These are phyloP conservation scores for Prorops nasuta DNA, from an alignment of 1,140 invertebrate genomes.

Conservation along the genomic window DNA sequence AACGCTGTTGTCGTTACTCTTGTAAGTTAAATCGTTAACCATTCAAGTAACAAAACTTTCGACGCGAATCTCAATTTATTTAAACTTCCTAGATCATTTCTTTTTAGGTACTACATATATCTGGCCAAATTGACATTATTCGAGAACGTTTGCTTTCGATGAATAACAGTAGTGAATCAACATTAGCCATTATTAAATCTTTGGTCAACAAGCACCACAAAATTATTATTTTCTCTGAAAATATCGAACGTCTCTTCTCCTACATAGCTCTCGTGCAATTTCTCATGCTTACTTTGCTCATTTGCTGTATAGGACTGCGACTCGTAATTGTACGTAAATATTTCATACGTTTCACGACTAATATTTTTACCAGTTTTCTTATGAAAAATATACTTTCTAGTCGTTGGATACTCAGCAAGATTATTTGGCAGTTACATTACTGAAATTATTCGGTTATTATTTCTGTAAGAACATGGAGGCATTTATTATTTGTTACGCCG, in stretches of 20 bases:
- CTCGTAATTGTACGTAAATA: slow-evolving; percentile 19
- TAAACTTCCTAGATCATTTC: neutral
- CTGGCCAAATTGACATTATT: slow-evolving; percentile 20
- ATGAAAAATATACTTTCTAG: too few relatives aligned
- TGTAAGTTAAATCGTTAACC: slow-evolving; percentile 2
- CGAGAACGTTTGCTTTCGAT: too few relatives aligned
- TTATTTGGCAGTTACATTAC: neutral
- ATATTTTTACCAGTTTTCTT: neutral
- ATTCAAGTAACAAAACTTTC: neutral
- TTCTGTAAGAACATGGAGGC: neutral
- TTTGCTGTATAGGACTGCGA: slow-evolving; percentile 19
- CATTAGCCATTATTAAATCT: too few relatives aligned
- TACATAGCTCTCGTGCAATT: slow-evolving; percentile 20
- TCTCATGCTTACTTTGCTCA: slow-evolving; percentile 12
- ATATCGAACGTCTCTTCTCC: slow-evolving; percentile 17
- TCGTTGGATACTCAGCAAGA: too few relatives aligned
- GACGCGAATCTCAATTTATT: neutral
- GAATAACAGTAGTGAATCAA: too few relatives aligned
- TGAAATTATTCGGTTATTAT: neutral
- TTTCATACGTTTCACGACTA: too few relatives aligned
- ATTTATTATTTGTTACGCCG: neutral
- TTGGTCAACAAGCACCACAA: slow-evolving; percentile 15
- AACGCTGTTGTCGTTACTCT: slow-evolving; percentile 7
- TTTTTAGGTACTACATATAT: slow-evolving; percentile 18
- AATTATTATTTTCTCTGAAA: slow-evolving; percentile 14